phyloP scores from a whole-genome alignment of 2,797 vertebrate genomes.

The Allobates femoralis region DNA sequence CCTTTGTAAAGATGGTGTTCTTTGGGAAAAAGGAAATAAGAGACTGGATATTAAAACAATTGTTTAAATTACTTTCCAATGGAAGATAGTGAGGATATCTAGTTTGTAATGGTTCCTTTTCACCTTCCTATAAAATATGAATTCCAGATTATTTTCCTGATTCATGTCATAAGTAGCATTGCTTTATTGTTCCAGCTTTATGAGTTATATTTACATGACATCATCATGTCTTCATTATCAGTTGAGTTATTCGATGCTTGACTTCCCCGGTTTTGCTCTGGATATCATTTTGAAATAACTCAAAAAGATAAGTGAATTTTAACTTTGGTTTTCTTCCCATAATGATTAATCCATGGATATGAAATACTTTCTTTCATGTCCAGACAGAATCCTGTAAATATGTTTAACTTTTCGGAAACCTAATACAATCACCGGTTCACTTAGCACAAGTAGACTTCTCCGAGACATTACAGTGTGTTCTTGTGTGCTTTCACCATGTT shows the following conservation, averaged over 20 bases:
- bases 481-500: slow-evolving; percentile 23
- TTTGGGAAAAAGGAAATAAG: too few species aligned
- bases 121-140: background rate
- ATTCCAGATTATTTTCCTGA: background rate
- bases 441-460: background rate
- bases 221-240: background rate
- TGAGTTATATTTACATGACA: background rate
- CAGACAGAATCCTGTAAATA: background rate
- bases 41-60: background rate
- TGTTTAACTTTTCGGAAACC: background rate
- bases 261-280: background rate
- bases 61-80: background rate
- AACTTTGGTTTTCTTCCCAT: background rate
- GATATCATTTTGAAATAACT: background rate
- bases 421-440: background rate
- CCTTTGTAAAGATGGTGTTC: too few species aligned
- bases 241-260: background rate
- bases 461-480: slow-evolving; percentile 25
- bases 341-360: background rate
- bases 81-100: background rate
- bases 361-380: slow-evolving; percentile 16
- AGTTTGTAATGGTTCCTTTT: background rate
- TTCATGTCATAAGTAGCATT: background rate
- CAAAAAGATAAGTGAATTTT: slow-evolving; percentile 12
- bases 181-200: background rate